Percentiles rank a stretch among this genome's conserved stretches.
Conservation (phyloP, 2,888 invertebrate species). For the Oligia strigilis region DNA sequence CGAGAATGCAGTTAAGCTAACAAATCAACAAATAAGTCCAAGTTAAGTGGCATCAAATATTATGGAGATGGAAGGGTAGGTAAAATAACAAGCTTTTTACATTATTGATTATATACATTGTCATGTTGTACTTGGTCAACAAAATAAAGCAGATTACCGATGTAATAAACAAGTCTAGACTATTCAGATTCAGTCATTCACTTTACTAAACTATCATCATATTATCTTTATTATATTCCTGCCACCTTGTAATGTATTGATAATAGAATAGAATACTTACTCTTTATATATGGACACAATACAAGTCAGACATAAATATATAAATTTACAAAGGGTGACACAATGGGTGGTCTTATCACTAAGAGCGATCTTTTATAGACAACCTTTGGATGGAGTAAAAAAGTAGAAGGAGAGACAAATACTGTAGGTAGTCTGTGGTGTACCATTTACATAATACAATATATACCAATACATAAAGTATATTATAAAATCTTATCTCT, state of each 20-base stretch:
- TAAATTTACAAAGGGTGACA: no score
- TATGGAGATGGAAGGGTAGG: not conserved
- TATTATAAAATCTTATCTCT: no score
- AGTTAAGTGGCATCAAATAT: not conserved
- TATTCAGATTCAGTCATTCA: conserved; percentile 8
- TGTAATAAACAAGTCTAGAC: not conserved
- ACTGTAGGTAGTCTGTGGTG: no score
- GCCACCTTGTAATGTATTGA: not conserved
- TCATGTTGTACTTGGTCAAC: not conserved
- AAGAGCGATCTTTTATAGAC: no score
- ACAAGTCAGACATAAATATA: no score
- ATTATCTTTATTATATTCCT: not conserved
- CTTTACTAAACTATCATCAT: conserved; percentile 2
- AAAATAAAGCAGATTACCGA: not conserved
- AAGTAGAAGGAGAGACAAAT: no score
- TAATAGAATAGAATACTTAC: no score
- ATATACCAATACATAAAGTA: no score
- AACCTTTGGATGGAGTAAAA: no score
- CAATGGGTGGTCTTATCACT: no score
- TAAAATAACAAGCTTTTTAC: not conserved
- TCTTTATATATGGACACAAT: no score
- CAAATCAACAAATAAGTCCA: not conserved
- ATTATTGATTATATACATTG: not conserved
- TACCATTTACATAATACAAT: no score
- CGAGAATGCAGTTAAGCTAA: not conserved